Percentiles rank a stretch among this genome's conserved stretches.
These are phyloP conservation scores for Hoplostethus mediterraneus DNA, from an alignment of 2,797 vertebrate species.

Conservation along the genomic window DNA sequence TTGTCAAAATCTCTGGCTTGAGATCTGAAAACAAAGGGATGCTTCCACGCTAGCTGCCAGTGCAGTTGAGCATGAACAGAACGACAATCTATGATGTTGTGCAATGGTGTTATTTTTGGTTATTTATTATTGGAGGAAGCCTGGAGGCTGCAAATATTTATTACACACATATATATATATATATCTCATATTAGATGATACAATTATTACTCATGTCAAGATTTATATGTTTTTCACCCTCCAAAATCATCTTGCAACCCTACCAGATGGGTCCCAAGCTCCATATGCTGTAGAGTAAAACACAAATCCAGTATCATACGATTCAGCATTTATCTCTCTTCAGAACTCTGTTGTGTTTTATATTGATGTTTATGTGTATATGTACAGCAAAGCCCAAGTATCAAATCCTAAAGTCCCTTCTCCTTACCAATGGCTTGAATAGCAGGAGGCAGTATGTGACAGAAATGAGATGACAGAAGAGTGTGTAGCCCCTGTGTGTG, in stretches of 20 bases:
- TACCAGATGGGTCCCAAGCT: conserved; percentile 26
- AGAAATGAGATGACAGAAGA: conserved; percentile 37
- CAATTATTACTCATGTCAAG: background rate
- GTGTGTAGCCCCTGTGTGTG: conserved; percentile 1
- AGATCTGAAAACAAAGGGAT: conserved; percentile 20
- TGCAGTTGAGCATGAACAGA: conserved; percentile 23
- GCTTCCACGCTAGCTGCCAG: conserved; percentile 23
- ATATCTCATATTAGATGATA: too few relatives aligned
- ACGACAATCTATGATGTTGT: conserved; percentile 34
- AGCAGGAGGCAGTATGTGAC: conserved; percentile 28
- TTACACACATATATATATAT: conserved; percentile 14
- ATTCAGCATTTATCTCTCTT: background rate
- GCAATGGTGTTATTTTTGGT: conserved; percentile 30
- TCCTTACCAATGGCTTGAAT: conserved; percentile 15
- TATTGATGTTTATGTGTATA: conserved; percentile 6
- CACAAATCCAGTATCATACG: conserved; percentile 1
- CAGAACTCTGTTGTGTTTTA: background rate
- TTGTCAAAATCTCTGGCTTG: background rate
- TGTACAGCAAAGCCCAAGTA: conserved; percentile 24
- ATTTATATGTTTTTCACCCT: conserved; percentile 15
- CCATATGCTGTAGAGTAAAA: conserved; percentile 22
- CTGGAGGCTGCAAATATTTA: conserved; percentile 12
- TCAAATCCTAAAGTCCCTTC: conserved; percentile 21
- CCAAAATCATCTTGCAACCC: background rate
- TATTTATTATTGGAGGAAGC: background rate